phyloP scores from a whole-genome alignment of 2,888 invertebrate genomes.

The Didymodactylos carnosus region DNA sequence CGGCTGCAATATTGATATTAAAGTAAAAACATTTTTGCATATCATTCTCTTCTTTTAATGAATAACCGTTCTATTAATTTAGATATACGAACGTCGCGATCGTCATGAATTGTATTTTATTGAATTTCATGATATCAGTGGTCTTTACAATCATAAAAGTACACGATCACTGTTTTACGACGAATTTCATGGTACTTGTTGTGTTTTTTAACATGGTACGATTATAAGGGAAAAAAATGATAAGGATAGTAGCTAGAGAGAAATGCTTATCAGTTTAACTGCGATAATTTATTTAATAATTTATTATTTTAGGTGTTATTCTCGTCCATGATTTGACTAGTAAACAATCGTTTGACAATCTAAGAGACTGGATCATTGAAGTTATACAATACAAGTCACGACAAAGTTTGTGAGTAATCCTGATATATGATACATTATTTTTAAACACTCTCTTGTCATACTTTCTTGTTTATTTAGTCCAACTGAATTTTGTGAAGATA shows the following conservation, averaged over 20 bases:
- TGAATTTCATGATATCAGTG: conserved; percentile 92
- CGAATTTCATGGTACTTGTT: conserved; percentile 73
- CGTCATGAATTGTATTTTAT: conserved; percentile 77
- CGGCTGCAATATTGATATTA: conserved; percentile 82
- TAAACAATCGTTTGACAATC: conserved; percentile 75
- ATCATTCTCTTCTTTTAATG: background rate
- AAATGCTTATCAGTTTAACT: too few relatives aligned
- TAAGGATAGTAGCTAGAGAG: too few relatives aligned
- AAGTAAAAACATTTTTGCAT: conserved; percentile 32
- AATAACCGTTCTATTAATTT: conserved; percentile 15
- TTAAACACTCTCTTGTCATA: background rate
- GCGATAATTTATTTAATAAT: too few relatives aligned
- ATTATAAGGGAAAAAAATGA: too few relatives aligned
- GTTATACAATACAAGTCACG: conserved; percentile 40
- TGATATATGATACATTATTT: background rate
- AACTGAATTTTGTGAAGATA: background rate
- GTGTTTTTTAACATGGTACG: too few relatives aligned
- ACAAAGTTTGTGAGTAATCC: background rate
- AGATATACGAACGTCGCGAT: conserved; percentile 73
- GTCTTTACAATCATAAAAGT: conserved; percentile 73
- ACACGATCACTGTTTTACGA: conserved; percentile 82
- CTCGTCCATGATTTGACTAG: conserved; percentile 90
- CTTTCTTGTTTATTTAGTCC: background rate
- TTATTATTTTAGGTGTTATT: conserved; percentile 53
- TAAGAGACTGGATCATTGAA: conserved; percentile 77